phyloP scores from a whole-genome alignment of 1,140 invertebrate species.

The Thereuonema tuberculata region DNA sequence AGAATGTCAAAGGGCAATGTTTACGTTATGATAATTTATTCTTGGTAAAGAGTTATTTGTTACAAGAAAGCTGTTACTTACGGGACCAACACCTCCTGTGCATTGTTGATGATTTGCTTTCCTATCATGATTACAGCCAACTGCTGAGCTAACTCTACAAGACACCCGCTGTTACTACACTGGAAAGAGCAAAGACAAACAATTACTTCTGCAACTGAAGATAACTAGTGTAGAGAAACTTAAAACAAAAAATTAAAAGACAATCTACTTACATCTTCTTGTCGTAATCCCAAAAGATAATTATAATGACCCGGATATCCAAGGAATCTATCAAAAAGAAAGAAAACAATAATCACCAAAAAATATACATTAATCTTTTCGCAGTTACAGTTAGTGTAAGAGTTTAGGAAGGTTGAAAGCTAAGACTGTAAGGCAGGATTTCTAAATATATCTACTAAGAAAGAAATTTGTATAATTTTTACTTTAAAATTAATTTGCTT shows the following conservation, averaged over 20 bases:
- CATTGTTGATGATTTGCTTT: constrained; percentile 64
- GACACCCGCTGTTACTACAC: constrained; percentile 64
- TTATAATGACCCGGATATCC: constrained; percentile 62
- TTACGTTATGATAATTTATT: too few species aligned
- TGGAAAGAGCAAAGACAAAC: constrained; percentile 29
- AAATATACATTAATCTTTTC: constrained; percentile 11
- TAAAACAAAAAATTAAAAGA: neutral
- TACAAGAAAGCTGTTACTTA: too few species aligned
- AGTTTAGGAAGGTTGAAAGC: too few species aligned
- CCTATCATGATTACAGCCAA: constrained; percentile 73
- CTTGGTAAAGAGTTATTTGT: too few species aligned
- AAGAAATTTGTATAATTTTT: too few species aligned
- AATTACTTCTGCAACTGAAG: too few species aligned
- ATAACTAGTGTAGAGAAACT: neutral
- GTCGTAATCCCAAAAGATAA: constrained; percentile 48
- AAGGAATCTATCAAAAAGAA: constrained; percentile 42
- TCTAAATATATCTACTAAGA: too few species aligned
- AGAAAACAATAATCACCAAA: neutral
- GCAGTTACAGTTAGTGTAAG: too few species aligned
- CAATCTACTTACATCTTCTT: constrained; percentile 53
- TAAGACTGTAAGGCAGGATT: too few species aligned
- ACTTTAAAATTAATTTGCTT: too few species aligned
- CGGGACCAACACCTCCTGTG: constrained; percentile 58
- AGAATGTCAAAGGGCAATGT: too few species aligned
- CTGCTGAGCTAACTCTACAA: constrained; percentile 69